phyloP scores from a whole-genome alignment of 2,113 vertebrate species.

The Philantomba maxwellii region DNA sequence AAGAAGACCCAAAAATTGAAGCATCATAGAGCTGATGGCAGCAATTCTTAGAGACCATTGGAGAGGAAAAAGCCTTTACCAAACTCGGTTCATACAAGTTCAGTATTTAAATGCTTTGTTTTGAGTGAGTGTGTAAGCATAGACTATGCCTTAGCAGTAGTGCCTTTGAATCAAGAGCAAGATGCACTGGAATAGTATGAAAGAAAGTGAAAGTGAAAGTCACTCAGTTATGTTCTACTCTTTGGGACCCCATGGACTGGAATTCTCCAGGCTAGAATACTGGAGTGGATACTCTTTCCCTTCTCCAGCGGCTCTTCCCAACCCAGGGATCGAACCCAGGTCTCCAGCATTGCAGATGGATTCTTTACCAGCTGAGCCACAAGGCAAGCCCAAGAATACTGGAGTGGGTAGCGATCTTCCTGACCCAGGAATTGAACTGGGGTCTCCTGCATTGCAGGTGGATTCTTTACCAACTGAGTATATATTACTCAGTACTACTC shows the following conservation, averaged over 20 bases:
- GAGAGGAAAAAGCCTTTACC: neutral
- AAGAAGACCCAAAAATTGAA: neutral
- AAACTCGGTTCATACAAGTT: neutral
- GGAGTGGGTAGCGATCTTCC: neutral
- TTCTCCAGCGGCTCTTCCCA: neutral
- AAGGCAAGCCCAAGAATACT: neutral
- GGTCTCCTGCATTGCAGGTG: neutral
- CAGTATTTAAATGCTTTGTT: neutral
- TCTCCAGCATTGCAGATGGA: neutral
- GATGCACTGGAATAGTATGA: neutral
- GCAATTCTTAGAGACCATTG: neutral
- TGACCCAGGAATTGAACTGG: neutral
- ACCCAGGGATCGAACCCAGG: neutral
- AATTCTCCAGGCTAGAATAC: neutral
- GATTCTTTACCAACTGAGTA: neutral
- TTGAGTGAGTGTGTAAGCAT: neutral
- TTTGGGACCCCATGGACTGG: neutral
- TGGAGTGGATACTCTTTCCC: neutral
- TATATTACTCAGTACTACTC: neutral
- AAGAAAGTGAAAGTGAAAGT: neutral
- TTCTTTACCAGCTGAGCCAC: neutral
- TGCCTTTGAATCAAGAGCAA: neutral
- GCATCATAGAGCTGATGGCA: neutral
- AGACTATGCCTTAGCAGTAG: neutral
- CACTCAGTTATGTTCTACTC: accelerated